Base-by-base conservation (phyloP, 2,888 invertebrate genomes). In the Cerastis rubricosa region DNA sequence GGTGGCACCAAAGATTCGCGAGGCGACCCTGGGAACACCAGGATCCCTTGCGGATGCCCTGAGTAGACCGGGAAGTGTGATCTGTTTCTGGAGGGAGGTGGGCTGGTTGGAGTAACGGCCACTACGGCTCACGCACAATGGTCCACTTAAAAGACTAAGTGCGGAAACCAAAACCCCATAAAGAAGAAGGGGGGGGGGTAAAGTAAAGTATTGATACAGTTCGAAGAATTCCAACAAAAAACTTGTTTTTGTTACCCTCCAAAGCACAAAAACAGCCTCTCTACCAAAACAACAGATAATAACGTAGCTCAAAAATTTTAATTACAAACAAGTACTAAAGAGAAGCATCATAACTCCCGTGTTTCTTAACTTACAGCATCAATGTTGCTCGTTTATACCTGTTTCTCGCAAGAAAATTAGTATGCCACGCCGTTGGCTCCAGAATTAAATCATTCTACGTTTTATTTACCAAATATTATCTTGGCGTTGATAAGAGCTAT, bases 401-500 rank as follows among this genome's bases (percentile, higher is more conserved):
- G 83, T 75, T 77, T 76, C 72, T 75, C 47, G 66, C 61, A 74
- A 79, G 75, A 78, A 87, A 83, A 88, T 88, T 88, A 87, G 87
- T 87, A 88, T 88, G 81, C 89, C 49, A 54, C 67, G 64, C 71
- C 54, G 83, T 84, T 83, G 76, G 76, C 74, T 76, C 71, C 72
- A 61, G 81, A 88, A 88, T 88, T 88, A 88, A 87, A 88, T 88
- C 86, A 87, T 86, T 78, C 79, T 76, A 63, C 65, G 75, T 80
- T 88, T 87, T 87, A 87, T 88, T 88, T 80, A 81, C 84, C 78
- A 82, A 87, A 86, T 81, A 85, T 83, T 84, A 88, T 88, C 88
- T 81, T 70, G 43, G 73, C 71, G 80, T 83, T 81, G 76, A 87
- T 88, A 88, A 87, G 78, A 71, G 66, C 74, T 74, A 71, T 79